These are phyloP conservation scores for Hipposideros larvatus DNA, from an alignment of 2,797 vertebrate species.

Conservation along the genomic window DNA sequence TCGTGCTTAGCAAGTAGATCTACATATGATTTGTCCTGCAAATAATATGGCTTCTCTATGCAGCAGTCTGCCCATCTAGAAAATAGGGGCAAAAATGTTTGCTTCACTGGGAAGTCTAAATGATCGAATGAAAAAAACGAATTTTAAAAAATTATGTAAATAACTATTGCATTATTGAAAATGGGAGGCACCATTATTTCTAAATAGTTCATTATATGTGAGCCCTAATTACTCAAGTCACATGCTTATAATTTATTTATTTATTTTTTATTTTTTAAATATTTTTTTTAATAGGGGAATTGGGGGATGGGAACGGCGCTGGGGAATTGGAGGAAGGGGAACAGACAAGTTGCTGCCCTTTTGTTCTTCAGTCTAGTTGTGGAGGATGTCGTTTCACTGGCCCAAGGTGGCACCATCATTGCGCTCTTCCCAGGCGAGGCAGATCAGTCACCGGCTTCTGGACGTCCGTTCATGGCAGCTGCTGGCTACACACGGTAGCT, in stretches of 20 bases:
- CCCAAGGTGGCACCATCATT: too few species aligned
- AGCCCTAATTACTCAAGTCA: conserved; percentile 42
- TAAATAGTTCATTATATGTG: conserved; percentile 48
- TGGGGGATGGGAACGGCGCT: too few species aligned
- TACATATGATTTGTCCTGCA: not conserved
- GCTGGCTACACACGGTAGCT: too few species aligned
- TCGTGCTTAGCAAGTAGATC: not conserved
- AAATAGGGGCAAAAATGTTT: not conserved
- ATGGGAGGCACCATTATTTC: conserved; percentile 53
- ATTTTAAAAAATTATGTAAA: conserved; percentile 48
- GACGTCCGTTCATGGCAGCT: too few species aligned
- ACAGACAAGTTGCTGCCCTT: too few species aligned
- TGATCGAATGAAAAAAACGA: conserved; percentile 31
- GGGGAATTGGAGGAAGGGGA: too few species aligned
- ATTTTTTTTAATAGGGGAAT: too few species aligned
- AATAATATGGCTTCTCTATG: not conserved
- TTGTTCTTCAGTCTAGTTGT: too few species aligned
- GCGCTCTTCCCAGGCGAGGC: too few species aligned
- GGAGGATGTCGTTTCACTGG: too few species aligned
- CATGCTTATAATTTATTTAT: not conserved
- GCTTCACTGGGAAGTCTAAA: not conserved
- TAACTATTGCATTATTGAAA: conserved; percentile 51
- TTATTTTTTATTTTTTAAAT: too few species aligned
- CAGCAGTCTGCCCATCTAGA: not conserved
- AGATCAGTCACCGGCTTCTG: too few species aligned